A percentile compares a stretch with the other conserved stretches of the same genome.
Conservation (phyloP, 2,888 invertebrate genomes). For the Luperina nickerlii region DNA sequence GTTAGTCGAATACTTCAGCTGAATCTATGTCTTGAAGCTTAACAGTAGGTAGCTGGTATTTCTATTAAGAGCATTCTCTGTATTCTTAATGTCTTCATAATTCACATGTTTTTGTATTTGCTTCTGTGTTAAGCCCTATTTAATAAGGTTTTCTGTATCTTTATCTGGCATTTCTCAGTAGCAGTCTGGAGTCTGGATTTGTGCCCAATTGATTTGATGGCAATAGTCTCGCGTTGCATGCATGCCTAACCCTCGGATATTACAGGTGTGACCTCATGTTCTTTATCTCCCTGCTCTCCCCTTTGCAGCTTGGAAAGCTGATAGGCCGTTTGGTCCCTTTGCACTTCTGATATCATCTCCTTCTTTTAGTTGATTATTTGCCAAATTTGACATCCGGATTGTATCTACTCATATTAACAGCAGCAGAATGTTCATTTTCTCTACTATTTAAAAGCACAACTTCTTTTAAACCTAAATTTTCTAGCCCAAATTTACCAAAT, state of each 20-base stretch:
- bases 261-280: background rate
- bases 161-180: background rate
- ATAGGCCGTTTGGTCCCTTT: background rate
- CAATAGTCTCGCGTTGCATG: background rate
- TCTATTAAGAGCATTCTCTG: slow-evolving; percentile 34
- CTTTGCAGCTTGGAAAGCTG: background rate
- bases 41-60: slow-evolving; percentile 36
- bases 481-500: slow-evolving; percentile 28
- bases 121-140: background rate
- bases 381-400: background rate
- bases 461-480: slow-evolving; percentile 3
- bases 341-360: background rate
- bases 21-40: slow-evolving; percentile 42
- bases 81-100: background rate
- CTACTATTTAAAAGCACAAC: slow-evolving; percentile 5
- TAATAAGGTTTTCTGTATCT: background rate
- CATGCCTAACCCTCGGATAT: background rate
- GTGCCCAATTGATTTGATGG: background rate
- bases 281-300: background rate
- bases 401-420: background rate
- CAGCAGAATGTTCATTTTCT: background rate
- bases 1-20: slow-evolving; percentile 52
- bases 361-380: background rate
- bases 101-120: slow-evolving; percentile 4
- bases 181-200: background rate